phyloP scores from a whole-genome alignment of 2,113 vertebrate genomes.

The Suricata suricatta region DNA sequence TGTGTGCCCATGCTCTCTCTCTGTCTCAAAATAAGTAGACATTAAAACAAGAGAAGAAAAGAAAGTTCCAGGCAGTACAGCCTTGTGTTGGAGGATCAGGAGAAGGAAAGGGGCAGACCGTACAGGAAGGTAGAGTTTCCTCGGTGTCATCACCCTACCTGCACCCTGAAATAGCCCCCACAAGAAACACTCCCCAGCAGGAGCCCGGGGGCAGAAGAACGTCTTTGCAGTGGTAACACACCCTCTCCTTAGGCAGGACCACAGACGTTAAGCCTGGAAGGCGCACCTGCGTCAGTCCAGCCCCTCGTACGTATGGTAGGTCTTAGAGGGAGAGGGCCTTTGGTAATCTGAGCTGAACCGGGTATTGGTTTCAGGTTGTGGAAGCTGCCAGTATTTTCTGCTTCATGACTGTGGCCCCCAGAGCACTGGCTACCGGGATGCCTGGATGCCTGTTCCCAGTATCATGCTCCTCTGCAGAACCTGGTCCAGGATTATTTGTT shows the following conservation, averaged over 20 bases:
- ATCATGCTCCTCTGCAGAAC: background rate
- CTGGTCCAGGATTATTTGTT: background rate
- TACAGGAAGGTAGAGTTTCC: background rate
- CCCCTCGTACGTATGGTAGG: background rate
- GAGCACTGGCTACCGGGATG: background rate
- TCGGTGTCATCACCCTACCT: background rate
- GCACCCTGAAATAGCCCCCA: background rate
- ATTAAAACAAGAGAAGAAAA: too few relatives aligned
- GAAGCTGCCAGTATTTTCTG: background rate
- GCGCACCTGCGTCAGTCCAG: background rate
- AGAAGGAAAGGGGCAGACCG: background rate
- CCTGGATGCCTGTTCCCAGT: accelerated
- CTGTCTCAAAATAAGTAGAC: too few relatives aligned
- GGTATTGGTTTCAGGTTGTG: background rate
- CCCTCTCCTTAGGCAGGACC: background rate
- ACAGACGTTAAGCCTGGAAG: background rate
- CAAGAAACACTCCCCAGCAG: too few relatives aligned
- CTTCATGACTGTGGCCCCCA: background rate
- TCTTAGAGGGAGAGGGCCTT: background rate
- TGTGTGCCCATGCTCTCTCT: too few relatives aligned
- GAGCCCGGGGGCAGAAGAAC: background rate
- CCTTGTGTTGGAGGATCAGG: background rate
- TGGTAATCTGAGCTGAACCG: background rate
- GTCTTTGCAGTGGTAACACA: too few relatives aligned
- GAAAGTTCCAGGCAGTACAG: background rate